phyloP scores from a whole-genome alignment of 1,140 invertebrate genomes.

The Cotesia typhae region DNA sequence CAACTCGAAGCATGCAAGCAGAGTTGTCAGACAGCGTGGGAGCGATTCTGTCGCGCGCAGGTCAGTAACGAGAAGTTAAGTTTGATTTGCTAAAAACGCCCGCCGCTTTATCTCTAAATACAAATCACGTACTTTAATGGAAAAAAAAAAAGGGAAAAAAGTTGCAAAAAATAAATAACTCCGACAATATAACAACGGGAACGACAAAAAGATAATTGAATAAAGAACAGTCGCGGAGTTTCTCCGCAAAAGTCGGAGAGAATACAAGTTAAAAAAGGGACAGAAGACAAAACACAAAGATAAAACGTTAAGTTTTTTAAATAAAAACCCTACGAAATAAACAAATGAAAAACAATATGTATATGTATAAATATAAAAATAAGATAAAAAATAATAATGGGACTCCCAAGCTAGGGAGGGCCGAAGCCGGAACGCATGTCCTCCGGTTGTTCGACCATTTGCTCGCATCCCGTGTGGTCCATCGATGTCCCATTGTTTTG shows the following conservation, averaged over 20 bases:
- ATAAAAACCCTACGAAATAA: no score
- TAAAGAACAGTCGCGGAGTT: background rate
- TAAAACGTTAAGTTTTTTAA: no score
- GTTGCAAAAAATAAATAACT: background rate
- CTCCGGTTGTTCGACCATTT: slow-evolving; percentile 66
- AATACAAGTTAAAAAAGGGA: slow-evolving; percentile 10
- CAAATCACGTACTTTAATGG: slow-evolving; percentile 18
- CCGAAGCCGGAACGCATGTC: slow-evolving; percentile 64
- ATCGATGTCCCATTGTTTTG: slow-evolving; percentile 65
- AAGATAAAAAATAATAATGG: slow-evolving; percentile 18
- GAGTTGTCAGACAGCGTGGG: slow-evolving; percentile 28
- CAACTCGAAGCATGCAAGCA: background rate
- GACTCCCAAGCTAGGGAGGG: slow-evolving; percentile 42
- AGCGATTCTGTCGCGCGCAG: slow-evolving; percentile 18
- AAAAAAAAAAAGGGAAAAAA: background rate
- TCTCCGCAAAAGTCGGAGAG: background rate
- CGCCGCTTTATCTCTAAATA: slow-evolving; percentile 9
- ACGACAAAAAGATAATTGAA: slow-evolving; percentile 6
- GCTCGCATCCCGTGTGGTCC: slow-evolving; percentile 67
- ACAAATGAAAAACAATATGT: slow-evolving; percentile 19
- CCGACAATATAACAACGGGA: background rate
- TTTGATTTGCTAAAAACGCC: slow-evolving; percentile 11
- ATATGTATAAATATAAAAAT: slow-evolving; percentile 24
- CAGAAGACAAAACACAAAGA: background rate
- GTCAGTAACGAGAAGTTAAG: slow-evolving; percentile 24